Evolutionary conservation across 2,888 invertebrate genomes (phyloP), one percentile per base, ranked within the genome.

Genomic region (Dicranocentrus wangi): DNA sequence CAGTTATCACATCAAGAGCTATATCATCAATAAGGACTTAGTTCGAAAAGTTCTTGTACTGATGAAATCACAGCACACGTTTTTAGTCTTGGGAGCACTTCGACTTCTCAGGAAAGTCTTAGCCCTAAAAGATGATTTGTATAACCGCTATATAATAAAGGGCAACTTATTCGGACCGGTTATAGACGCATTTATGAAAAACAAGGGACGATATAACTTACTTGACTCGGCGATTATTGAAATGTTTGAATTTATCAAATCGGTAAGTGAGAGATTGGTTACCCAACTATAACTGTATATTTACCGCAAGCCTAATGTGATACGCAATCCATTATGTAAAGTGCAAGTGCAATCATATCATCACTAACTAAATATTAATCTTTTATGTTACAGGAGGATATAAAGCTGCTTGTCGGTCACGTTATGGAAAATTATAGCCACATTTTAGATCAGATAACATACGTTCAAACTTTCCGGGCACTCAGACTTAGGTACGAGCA

Each of bases 181-280:
- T 78, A 94, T 99, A 87, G 97, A 98, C 89, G 96, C 98, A 86
- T 98, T 99, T 89, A 93, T 95, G 87, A 93, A 94, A 88, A 99
- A 99, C 91, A 98, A 98, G 89, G 96, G 96, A 88, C 93, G 98
- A 88, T 99, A 99, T 90, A 99, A 99, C 91, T 93, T 99, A 87
- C 91, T 99, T 87, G 99, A 99, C 90, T 99, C 99, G 28, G 99
- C 99, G 85, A 96, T 99, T 89, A 92, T 99, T 89, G 99, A 99
- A 91, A 93, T 99, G 92, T 99, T 99, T 91, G 99, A 99, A 90
- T 99, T 96, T 90, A 97, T 99, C 86, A 96, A 95, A 91, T 90
- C 95, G 89, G 92, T 92, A 87, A 89, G 90, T 88, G n/a, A n/a
- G n/a, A n/a, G n/a, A n/a, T n/a, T n/a, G n/a, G n/a, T n/a, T n/a